Base-by-base conservation (phyloP, 2,113 vertebrate genomes). In the Gobius niger region DNA sequence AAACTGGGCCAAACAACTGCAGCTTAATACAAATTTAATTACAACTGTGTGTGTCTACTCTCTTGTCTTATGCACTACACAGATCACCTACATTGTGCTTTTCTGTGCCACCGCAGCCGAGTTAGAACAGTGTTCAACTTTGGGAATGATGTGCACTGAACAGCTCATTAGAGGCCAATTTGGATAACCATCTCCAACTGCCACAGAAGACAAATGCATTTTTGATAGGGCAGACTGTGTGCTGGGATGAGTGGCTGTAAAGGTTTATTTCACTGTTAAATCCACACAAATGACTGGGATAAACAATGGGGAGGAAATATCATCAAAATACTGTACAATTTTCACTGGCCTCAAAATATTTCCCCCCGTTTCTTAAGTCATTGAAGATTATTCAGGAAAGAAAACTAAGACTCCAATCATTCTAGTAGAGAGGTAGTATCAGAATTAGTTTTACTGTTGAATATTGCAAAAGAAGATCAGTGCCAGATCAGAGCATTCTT, bases 1-100 rank as follows among this genome's bases (percentile, higher is more conserved):
- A 87, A 90, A 90, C 79, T 89, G 42, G 88, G 85, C 53, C 89
- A 86, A 88, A 87, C 86, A 82, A 75, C 80, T 70, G 76, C 1
- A 15, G 74, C 82, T 71, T 76, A 47, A 87, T 82, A 75, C 83
- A 84, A 88, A 73, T 87, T 85, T 70, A 78, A 87, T 63, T 87
- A 79, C 69, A 75, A 65, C 81, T 70, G 10, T 79, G 10, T 79
- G 77, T 80, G 79, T 86, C 73, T 34, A 46, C 60, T 65, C 68
- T 57, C 2, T 34, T 11, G n/a, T 49, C 49, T 18, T 11, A 3
- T 7, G 16, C 57, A 60, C 57, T 42, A 44, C 42, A 15, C 70
- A 57, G 60, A 65, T 60, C 51, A 59, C 41, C 72, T 1, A 7
- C n/a, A 50, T 60, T 52, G 65, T 56, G 65, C 13, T 70, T 51